phyloP scores from a whole-genome alignment of 2,888 invertebrate genomes.

The Epistrophella euchroma region DNA sequence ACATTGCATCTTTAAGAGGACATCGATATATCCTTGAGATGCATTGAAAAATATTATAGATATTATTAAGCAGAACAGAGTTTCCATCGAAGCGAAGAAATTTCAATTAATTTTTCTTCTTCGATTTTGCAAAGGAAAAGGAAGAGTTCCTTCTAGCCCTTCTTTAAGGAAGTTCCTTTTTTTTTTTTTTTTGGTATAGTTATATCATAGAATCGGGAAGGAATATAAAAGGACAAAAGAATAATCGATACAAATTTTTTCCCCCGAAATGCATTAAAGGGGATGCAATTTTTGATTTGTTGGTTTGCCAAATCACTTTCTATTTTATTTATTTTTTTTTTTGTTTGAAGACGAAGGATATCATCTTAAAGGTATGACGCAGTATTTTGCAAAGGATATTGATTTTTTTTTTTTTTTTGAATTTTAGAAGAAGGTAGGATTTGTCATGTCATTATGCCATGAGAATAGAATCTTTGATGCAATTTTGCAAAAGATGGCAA shows the following conservation, averaged over 20 bases:
- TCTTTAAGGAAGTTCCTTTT: too few species aligned
- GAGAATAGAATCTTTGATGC: conserved; percentile 54
- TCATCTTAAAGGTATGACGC: conserved; percentile 48
- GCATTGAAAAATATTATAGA: neutral
- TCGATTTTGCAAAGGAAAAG: conserved; percentile 8
- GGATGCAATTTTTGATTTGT: conserved; percentile 67
- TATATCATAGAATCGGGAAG: neutral
- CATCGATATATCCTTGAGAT: conserved; percentile 70
- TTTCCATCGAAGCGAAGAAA: conserved; percentile 44
- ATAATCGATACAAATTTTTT: conserved; percentile 70
- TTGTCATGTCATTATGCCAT: conserved; percentile 73
- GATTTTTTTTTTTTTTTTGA: conserved; percentile 9
- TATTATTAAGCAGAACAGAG: neutral
- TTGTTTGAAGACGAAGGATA: conserved; percentile 10
- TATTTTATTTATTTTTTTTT: conserved; percentile 48
- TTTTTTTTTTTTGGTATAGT: neutral
- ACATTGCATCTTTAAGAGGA: conserved; percentile 68
- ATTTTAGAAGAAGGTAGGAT: conserved; percentile 46
- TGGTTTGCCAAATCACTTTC: conserved; percentile 63
- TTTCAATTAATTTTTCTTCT: conserved; percentile 65
- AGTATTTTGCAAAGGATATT: conserved; percentile 68
- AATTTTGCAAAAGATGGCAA: conserved; percentile 65
- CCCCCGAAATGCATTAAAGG: conserved; percentile 36
- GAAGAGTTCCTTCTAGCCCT: too few species aligned
- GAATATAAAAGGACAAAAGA: conserved; percentile 48